phyloP scores from a whole-genome alignment of 2,113 vertebrate genomes.

The Oryzias javanicus region DNA sequence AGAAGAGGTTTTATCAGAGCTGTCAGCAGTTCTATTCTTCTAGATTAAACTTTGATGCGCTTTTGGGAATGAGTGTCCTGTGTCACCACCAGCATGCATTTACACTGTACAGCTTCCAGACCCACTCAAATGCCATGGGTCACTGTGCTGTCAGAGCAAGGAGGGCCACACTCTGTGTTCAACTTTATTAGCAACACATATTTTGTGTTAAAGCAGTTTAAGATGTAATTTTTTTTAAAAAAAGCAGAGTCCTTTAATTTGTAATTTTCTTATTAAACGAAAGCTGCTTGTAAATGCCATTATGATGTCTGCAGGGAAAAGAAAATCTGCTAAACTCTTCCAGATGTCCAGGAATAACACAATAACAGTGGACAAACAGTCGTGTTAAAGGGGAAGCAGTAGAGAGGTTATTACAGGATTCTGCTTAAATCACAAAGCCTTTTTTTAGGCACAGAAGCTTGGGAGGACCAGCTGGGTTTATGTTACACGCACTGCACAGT shows the following conservation, averaged over 20 bases:
- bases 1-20: conserved; percentile 55
- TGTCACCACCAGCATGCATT: conserved; percentile 40
- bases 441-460: conserved; percentile 32
- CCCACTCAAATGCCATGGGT: conserved; percentile 37
- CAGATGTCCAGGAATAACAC: conserved; percentile 73
- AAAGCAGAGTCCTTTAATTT: conserved; percentile 69
- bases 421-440: conserved; percentile 50
- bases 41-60: conserved; percentile 74
- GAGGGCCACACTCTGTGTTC: conserved; percentile 31
- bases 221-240: conserved; percentile 44
- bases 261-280: conserved; percentile 62
- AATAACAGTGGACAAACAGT: conserved; percentile 54
- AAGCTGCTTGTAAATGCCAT: conserved; percentile 64
- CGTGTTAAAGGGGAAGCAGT: conserved; percentile 34
- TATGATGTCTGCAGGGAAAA: conserved; percentile 54
- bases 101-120: conserved; percentile 22
- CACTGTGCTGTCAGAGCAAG: conserved; percentile 27
- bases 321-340: conserved; percentile 70
- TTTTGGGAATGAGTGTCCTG: conserved; percentile 49
- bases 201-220: conserved; percentile 60
- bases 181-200: conserved; percentile 37
- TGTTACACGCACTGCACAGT: conserved; percentile 26
- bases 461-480: conserved; percentile 45
- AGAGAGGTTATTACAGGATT: conserved; percentile 63
- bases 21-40: conserved; percentile 71